Percentiles rank a stretch among this genome's conserved stretches.
phyloP scores from a whole-genome alignment of 2,113 vertebrate species.

The Oostethus manadensis region DNA sequence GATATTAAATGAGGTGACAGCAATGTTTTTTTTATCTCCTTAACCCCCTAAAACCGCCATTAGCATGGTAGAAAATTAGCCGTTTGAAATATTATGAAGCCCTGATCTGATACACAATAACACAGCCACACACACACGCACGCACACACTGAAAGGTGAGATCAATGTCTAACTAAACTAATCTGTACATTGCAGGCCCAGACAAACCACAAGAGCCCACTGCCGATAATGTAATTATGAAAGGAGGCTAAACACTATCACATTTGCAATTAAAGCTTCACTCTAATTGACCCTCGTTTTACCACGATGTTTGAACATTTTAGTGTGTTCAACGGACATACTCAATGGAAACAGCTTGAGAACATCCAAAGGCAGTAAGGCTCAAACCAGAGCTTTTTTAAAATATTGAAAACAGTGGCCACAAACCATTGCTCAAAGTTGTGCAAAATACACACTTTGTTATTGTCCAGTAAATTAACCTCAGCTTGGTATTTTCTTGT shows the following conservation, averaged over 20 bases:
- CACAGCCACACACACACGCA: slow-evolving; percentile 13
- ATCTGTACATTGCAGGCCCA: slow-evolving; percentile 61
- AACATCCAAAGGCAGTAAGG: neutral
- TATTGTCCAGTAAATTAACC: neutral
- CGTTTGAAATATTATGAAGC: slow-evolving; percentile 67
- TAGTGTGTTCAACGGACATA: neutral
- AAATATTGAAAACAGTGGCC: neutral
- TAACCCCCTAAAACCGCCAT: slow-evolving; percentile 67
- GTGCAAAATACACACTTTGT: neutral
- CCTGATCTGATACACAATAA: slow-evolving; percentile 50
- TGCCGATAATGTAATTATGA: slow-evolving; percentile 63
- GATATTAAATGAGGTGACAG: slow-evolving; percentile 74
- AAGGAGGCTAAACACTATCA: slow-evolving; percentile 23
- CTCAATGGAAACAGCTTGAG: neutral
- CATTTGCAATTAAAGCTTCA: slow-evolving; percentile 28
- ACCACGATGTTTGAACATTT: slow-evolving; percentile 2
- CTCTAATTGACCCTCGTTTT: slow-evolving; percentile 12
- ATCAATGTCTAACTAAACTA: slow-evolving; percentile 57
- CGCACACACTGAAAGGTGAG: slow-evolving; percentile 39
- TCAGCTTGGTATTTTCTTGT: neutral
- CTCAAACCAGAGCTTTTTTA: neutral
- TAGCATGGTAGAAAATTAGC: slow-evolving; percentile 64
- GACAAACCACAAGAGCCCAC: slow-evolving; percentile 34
- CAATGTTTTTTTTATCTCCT: slow-evolving; percentile 70
- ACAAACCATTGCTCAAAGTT: neutral